Percentiles rank a stretch among this genome's conserved stretches.
Conservation (phyloP, 2,113 vertebrate genomes). For the Sporophila hypoxantha region DNA sequence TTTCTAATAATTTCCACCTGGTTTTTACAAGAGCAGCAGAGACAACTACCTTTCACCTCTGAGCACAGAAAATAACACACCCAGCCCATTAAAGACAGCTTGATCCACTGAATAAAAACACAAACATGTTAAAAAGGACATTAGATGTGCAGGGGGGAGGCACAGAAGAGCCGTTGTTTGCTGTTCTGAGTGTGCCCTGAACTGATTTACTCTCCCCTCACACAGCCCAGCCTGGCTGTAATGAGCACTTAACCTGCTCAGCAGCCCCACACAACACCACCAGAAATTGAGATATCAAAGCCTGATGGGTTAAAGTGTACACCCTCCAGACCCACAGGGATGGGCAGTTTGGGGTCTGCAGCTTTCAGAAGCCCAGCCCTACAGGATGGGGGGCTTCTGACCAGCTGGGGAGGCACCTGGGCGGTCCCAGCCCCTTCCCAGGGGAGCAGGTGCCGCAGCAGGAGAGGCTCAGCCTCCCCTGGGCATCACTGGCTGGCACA, state of each 20-base stretch:
- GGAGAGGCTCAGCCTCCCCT: neutral
- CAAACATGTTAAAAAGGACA: neutral
- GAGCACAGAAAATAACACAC: neutral
- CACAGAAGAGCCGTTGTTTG: neutral
- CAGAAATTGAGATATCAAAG: neutral
- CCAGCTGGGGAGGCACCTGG: neutral
- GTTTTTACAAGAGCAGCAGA: too few relatives aligned
- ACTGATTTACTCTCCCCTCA: neutral
- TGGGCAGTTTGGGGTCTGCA: neutral
- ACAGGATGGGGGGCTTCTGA: rapidly evolving
- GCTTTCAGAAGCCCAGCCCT: neutral
- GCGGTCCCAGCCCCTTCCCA: neutral
- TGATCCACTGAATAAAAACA: neutral
- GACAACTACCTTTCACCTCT: neutral
- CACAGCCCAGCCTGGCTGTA: neutral
- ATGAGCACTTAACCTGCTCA: neutral
- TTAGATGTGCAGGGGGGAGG: neutral
- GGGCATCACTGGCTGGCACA: neutral
- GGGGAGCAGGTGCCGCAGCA: neutral
- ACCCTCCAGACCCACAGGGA: neutral
- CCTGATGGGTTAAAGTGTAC: neutral
- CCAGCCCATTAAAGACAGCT: neutral
- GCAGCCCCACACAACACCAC: neutral
- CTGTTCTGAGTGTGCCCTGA: neutral
- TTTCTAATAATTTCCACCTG: neutral